phyloP scores from a whole-genome alignment of 2,797 vertebrate genomes.

The Etheostoma perlongum region DNA sequence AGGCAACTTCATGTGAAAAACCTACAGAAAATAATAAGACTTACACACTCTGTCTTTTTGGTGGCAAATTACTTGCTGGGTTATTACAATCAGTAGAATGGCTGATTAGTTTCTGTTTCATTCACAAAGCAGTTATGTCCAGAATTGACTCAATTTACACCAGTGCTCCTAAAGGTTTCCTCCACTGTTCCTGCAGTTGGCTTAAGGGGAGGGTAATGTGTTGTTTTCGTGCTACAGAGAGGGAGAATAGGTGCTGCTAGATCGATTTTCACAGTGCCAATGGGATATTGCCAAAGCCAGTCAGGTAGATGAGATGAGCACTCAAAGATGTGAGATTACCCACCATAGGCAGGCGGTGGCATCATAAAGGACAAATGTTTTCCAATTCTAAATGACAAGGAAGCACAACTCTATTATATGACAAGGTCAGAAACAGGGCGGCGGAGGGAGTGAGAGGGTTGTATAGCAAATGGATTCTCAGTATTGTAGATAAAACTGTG shows the following conservation, averaged over 20 bases:
- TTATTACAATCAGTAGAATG: conserved; percentile 17
- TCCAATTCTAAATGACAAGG: conserved; percentile 72
- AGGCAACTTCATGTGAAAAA: conserved; percentile 14
- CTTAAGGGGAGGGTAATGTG: conserved; percentile 13
- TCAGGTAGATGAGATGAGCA: conserved; percentile 69
- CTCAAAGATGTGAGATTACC: conserved; percentile 63
- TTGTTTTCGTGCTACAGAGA: conserved; percentile 36
- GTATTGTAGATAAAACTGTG: conserved; percentile 62
- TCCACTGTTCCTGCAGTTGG: conserved; percentile 29
- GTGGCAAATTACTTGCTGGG: conserved; percentile 21
- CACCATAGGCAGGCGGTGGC: conserved; percentile 40
- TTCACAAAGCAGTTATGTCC: conserved; percentile 29
- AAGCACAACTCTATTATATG: conserved; percentile 67
- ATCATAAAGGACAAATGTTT: conserved; percentile 70
- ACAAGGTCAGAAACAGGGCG: conserved; percentile 72
- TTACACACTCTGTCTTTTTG: not conserved
- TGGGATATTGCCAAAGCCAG: conserved; percentile 59
- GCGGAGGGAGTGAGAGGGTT: conserved; percentile 21
- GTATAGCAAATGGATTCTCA: conserved; percentile 62
- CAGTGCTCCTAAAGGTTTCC: conserved; percentile 17
- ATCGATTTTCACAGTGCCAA: conserved; percentile 39
- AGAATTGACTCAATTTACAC: conserved; percentile 35
- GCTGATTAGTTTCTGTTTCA: conserved; percentile 36
- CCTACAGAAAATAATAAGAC: not conserved
- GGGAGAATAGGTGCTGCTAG: conserved; percentile 30